These are phyloP conservation scores for Pachydiplax longipennis DNA, from an alignment of 2,888 invertebrate species.

Conservation along the genomic window DNA sequence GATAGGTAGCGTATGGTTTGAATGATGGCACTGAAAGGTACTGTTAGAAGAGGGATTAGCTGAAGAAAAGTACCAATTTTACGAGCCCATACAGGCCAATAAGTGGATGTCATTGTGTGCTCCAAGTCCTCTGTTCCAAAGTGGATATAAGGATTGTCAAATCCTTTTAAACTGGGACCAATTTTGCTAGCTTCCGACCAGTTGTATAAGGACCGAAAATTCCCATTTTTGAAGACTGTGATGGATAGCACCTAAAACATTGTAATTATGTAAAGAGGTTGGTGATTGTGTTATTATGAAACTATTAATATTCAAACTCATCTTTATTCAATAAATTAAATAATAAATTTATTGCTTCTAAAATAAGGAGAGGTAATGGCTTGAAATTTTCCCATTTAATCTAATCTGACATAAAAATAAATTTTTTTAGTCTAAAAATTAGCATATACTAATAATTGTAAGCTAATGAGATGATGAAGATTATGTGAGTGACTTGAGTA, in stretches of 20 bases:
- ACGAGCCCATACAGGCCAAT: constrained; percentile 82
- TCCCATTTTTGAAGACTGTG: constrained; percentile 74
- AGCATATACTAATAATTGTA: no score
- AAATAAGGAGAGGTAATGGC: no score
- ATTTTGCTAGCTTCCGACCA: constrained; percentile 66
- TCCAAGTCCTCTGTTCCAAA: background rate
- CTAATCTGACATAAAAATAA: no score
- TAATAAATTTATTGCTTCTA: no score
- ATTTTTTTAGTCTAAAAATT: no score
- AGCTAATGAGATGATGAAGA: no score
- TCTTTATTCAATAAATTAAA: no score
- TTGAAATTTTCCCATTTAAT: no score
- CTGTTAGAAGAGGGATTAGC: constrained; percentile 75
- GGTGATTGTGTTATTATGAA: no score
- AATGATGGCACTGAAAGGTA: constrained; percentile 76
- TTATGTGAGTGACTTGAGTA: no score
- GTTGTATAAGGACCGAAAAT: constrained; percentile 71
- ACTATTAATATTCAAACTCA: no score
- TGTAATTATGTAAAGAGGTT: background rate
- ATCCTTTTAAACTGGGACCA: background rate
- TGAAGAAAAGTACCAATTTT: constrained; percentile 81
- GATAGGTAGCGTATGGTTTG: constrained; percentile 80
- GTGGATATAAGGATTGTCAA: constrained; percentile 17
- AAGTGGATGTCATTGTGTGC: constrained; percentile 63
- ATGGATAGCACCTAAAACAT: constrained; percentile 68